A percentile compares a stretch with the other conserved stretches of the same genome.
Evolutionary conservation across 2,113 vertebrate species (phyloP).

Genomic region (Ginglymostoma cirratum): DNA sequence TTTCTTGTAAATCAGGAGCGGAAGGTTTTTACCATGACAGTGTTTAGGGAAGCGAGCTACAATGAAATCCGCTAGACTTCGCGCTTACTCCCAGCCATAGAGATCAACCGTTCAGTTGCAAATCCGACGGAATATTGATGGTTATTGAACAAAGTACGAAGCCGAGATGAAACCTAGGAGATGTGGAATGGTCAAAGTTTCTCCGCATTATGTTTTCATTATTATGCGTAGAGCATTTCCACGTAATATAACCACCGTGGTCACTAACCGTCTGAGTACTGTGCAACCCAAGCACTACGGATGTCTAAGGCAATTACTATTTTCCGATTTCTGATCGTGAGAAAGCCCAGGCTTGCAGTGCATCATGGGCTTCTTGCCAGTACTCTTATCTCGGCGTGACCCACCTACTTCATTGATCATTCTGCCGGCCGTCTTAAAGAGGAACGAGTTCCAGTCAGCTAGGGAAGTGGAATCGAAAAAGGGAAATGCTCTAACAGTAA

Average conservation of each 20-base stretch:
- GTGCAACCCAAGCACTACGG: constrained; percentile 28
- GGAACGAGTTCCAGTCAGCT: neutral
- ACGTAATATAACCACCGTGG: constrained; percentile 18
- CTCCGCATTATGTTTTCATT: constrained; percentile 39
- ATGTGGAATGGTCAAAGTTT: constrained; percentile 32
- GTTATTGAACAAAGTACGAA: constrained; percentile 1
- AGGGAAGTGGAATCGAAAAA: neutral
- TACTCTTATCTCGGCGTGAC: constrained; percentile 41
- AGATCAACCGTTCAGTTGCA: neutral
- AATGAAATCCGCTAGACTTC: constrained; percentile 31
- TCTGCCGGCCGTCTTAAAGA: constrained; percentile 17
- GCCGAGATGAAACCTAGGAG: constrained; percentile 23
- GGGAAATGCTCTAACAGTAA: neutral
- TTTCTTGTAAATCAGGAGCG: constrained; percentile 27
- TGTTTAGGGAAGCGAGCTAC: neutral
- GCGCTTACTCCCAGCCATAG: neutral
- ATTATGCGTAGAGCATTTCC: constrained; percentile 33
- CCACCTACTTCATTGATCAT: constrained; percentile 41
- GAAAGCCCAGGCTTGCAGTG: constrained; percentile 44
- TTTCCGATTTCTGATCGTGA: constrained; percentile 32
- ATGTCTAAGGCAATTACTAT: constrained; percentile 35
- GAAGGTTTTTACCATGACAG: constrained; percentile 21
- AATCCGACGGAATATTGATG: constrained; percentile 5
- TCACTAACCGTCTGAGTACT: neutral
- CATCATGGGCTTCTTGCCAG: constrained; percentile 44